Percentiles rank a stretch among this genome's conserved stretches.
Conservation (phyloP, 1,140 invertebrate genomes). For the Caerostris darwini region DNA sequence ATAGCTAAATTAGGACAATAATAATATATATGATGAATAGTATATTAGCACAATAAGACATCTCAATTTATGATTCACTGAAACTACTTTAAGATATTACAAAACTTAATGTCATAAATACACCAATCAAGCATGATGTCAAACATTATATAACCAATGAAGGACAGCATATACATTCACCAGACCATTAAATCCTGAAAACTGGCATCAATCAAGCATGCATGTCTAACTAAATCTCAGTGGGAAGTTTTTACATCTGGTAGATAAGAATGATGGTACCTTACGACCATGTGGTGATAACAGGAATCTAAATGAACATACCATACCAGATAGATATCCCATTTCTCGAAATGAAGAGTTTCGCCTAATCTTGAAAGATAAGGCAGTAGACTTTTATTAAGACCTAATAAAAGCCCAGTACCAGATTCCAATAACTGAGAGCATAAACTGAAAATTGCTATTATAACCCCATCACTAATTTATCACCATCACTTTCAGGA, state of each 20-base stretch:
- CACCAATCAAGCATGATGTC: no score
- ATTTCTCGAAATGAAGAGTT: conserved; percentile 72
- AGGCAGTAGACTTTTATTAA: conserved; percentile 21
- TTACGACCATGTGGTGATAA: conserved; percentile 77
- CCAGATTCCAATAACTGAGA: conserved; percentile 17
- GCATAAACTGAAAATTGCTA: conserved; percentile 35
- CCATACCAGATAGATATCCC: conserved; percentile 76
- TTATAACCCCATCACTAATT: conserved; percentile 44
- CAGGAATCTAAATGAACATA: conserved; percentile 70
- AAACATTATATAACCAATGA: no score
- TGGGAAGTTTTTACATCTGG: conserved; percentile 81
- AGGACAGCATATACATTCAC: no score
- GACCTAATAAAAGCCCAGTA: conserved; percentile 50
- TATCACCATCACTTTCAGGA: no score
- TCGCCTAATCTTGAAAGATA: conserved; percentile 42
- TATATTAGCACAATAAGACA: no score
- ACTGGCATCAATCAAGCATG: no score
- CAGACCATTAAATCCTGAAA: no score
- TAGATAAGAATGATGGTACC: conserved; percentile 72
- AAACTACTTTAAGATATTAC: no score
- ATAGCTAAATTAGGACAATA: no score
- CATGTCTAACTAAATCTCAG: conserved; percentile 79
- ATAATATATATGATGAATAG: no score
- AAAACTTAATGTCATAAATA: no score
- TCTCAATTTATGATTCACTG: no score